Percentiles rank a stretch among this genome's conserved stretches.
phyloP scores from a whole-genome alignment of 2,113 vertebrate genomes.

The Brachyistius frenatus region DNA sequence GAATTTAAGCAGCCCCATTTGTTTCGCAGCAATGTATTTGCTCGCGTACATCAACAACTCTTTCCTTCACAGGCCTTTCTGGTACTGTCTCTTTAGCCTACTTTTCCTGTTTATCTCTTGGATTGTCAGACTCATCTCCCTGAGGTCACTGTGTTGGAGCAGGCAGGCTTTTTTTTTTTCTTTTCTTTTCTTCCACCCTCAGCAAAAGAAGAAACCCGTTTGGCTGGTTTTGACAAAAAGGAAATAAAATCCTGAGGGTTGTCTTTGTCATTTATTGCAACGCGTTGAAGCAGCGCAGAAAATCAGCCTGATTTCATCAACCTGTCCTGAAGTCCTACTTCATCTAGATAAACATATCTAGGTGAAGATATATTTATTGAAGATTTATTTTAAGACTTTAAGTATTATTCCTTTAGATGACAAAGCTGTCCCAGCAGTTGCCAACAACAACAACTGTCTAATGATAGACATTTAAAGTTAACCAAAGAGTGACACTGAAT shows the following conservation, averaged over 20 bases:
- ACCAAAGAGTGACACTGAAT: no score
- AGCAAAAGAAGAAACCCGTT: constrained; percentile 80
- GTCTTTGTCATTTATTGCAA: constrained; percentile 62
- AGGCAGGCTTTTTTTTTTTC: constrained; percentile 36
- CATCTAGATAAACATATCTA: not conserved
- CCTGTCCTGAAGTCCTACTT: not conserved
- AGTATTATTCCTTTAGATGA: not conserved
- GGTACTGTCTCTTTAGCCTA: constrained; percentile 10
- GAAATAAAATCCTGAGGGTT: constrained; percentile 82
- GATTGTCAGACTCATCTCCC: constrained; percentile 62
- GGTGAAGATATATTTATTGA: no score
- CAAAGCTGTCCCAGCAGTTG: not conserved
- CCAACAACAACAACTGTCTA: not conserved
- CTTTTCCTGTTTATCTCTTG: constrained; percentile 36
- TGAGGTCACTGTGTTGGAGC: constrained; percentile 67
- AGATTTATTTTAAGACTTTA: not conserved
- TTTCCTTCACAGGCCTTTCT: not conserved
- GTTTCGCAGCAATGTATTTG: not conserved
- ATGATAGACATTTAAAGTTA: not conserved
- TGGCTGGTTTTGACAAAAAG: constrained; percentile 82
- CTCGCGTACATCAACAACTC: constrained; percentile 1
- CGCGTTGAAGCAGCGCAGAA: constrained; percentile 50
- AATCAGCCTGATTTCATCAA: constrained; percentile 36
- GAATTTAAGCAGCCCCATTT: not conserved
- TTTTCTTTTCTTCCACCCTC: constrained; percentile 59